phyloP scores from a whole-genome alignment of 2,888 invertebrate species.

The Tinea pellionella region DNA sequence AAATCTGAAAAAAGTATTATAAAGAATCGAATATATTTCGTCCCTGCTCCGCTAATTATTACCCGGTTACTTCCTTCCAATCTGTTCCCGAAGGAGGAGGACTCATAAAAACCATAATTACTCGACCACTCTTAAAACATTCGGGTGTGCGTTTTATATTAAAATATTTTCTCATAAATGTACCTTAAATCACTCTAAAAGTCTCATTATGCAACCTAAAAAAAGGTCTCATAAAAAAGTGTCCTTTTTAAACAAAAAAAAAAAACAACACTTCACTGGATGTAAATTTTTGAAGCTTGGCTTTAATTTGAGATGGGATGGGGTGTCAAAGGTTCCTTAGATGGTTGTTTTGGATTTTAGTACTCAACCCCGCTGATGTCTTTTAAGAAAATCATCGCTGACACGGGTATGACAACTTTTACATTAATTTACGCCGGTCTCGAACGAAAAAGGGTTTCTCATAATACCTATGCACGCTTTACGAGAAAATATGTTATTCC shows the following conservation, averaged over 20 bases:
- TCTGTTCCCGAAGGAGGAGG: too few species aligned
- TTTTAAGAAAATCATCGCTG: background rate
- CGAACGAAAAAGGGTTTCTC: background rate
- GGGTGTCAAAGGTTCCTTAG: background rate
- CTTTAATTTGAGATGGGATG: slow-evolving; percentile 3
- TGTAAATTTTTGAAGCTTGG: background rate
- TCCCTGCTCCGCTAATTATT: too few species aligned
- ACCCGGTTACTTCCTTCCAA: too few species aligned
- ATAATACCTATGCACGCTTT: too few species aligned
- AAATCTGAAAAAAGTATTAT: too few species aligned
- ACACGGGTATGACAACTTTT: slow-evolving; percentile 2
- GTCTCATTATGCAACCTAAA: background rate
- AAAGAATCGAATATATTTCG: too few species aligned
- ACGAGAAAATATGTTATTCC: too few species aligned
- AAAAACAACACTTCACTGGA: background rate
- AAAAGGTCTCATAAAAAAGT: background rate
- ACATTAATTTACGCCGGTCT: background rate
- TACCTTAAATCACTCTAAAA: background rate
- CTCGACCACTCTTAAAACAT: too few species aligned
- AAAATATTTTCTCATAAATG: too few species aligned
- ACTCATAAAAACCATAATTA: too few species aligned
- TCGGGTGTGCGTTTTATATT: too few species aligned
- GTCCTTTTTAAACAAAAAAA: background rate
- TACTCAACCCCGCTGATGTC: background rate
- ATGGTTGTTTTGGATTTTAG: background rate